phyloP scores from a whole-genome alignment of 2,113 vertebrate species.

The Scopus umbretta region DNA sequence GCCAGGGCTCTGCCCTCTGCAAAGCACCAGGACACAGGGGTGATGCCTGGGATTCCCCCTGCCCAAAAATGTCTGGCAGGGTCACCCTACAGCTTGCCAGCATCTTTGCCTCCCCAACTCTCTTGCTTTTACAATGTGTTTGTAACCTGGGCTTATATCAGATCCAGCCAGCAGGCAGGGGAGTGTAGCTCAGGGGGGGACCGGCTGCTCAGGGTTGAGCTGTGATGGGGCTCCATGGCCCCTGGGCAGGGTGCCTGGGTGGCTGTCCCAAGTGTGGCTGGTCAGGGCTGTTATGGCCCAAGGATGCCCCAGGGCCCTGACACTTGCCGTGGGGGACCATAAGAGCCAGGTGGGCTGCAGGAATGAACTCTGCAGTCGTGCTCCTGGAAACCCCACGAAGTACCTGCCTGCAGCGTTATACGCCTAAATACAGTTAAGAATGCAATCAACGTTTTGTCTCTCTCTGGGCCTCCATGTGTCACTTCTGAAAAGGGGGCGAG shows the following conservation, averaged over 20 bases:
- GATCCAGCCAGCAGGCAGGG: background rate
- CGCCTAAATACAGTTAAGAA: background rate
- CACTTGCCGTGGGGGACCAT: background rate
- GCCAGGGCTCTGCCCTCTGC: background rate
- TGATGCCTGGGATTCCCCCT: background rate
- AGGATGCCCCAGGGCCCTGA: accelerated
- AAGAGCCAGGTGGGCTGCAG: background rate
- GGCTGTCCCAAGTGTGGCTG: background rate
- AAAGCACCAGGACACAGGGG: background rate
- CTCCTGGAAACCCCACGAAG: background rate
- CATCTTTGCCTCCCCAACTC: background rate
- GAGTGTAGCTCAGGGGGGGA: background rate
- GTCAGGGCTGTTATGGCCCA: background rate
- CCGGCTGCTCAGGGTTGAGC: background rate
- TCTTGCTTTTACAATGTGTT: background rate
- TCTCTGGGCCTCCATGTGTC: background rate
- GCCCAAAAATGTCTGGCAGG: background rate
- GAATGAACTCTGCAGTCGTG: background rate
- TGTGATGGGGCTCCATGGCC: too few species aligned
- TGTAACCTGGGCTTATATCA: background rate
- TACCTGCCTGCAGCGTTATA: background rate
- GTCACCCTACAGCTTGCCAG: background rate
- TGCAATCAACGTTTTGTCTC: background rate
- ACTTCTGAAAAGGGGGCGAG: background rate
- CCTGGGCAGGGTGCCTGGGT: background rate